Evolutionary conservation across 1,140 invertebrate genomes (phyloP).

Genomic region (Zaprionus lachaisei): DNA sequence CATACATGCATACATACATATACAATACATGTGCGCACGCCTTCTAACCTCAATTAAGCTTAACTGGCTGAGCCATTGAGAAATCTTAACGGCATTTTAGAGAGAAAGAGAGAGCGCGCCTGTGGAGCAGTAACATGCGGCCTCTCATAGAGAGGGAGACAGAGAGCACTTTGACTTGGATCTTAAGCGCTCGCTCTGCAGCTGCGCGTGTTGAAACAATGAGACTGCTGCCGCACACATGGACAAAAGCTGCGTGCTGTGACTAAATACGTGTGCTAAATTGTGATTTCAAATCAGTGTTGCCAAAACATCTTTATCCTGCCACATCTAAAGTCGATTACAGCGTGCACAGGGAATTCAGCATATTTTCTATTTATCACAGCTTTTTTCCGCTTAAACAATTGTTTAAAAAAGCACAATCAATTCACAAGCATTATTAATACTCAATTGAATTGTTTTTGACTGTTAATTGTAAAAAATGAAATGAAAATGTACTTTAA

Average conservation of each 20-base stretch:
- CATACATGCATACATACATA: background rate
- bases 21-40: constrained; percentile 31
- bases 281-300: background rate
- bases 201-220: constrained; percentile 46
- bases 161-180: constrained; percentile 21
- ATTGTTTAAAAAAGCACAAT: background rate
- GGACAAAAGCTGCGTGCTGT: constrained; percentile 52
- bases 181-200: constrained; percentile 37
- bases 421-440: background rate
- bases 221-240: background rate
- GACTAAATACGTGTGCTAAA: background rate
- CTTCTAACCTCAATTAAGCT: constrained; percentile 52
- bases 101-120: constrained; percentile 10
- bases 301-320: background rate
- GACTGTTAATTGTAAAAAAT: constrained; percentile 1
- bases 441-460: background rate
- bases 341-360: no score
- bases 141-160: background rate
- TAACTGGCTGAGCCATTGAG: constrained; percentile 1
- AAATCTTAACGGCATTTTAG: constrained; percentile 25
- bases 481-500: constrained; percentile 34
- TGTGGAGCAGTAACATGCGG: constrained; percentile 63
- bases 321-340: no score
- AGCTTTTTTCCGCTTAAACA: background rate
- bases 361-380: no score